Evolutionary conservation across 1,140 invertebrate species (phyloP).

Genomic region (Sinonovacula constricta): DNA sequence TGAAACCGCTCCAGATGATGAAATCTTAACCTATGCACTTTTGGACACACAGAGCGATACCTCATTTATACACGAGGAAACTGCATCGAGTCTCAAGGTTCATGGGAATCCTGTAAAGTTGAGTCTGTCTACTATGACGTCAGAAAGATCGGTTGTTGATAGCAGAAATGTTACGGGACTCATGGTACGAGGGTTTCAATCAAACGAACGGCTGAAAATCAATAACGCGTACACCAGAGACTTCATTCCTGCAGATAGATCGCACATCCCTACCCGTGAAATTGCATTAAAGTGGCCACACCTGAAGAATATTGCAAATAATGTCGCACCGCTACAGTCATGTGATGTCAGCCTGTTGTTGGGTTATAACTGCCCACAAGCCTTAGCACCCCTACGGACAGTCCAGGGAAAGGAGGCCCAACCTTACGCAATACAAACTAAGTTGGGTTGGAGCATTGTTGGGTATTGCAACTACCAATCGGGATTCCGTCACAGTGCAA

Average conservation of each 20-base stretch:
- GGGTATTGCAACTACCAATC: too few relatives aligned
- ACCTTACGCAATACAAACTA: not conserved
- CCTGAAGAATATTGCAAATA: too few relatives aligned
- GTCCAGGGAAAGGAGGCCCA: not conserved
- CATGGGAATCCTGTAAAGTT: conserved; percentile 10
- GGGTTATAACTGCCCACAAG: too few relatives aligned
- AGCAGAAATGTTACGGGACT: conserved; percentile 19
- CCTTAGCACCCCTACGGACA: too few relatives aligned
- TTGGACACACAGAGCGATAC: conserved; percentile 16
- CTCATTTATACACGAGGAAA: conserved; percentile 17
- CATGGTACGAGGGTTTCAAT: conserved; percentile 18
- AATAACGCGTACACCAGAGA: conserved; percentile 11
- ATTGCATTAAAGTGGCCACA: too few relatives aligned
- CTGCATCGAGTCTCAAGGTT: conserved; percentile 10
- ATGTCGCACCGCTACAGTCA: too few relatives aligned
- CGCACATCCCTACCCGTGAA: not conserved
- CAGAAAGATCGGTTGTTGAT: conserved; percentile 14
- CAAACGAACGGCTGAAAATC: conserved; percentile 11
- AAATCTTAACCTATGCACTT: too few relatives aligned
- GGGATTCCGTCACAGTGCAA: not conserved
- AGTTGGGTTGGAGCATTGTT: conserved; percentile 14
- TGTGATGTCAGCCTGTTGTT: too few relatives aligned
- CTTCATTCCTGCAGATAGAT: conserved; percentile 10
- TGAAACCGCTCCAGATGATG: conserved; percentile 17
- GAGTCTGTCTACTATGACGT: conserved; percentile 20